Conservation (phyloP, 2,888 invertebrate genomes). For the Scaptomyza flava region DNA sequence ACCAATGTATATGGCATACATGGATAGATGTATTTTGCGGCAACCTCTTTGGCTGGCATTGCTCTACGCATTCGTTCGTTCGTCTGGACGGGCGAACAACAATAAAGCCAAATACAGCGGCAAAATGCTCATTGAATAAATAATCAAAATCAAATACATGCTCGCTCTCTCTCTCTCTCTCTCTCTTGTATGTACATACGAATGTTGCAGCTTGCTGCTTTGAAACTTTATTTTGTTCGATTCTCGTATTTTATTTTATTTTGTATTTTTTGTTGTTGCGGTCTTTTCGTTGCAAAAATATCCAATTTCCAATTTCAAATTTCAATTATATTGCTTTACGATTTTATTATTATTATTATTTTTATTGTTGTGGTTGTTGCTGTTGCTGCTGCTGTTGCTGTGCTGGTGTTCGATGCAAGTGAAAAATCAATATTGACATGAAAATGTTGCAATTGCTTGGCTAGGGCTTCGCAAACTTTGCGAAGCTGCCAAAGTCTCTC, state of each 20-base stretch:
- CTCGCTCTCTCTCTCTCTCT: too few species aligned
- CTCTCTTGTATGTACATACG: conserved; percentile 8
- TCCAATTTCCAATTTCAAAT: conserved; percentile 77
- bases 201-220: conserved; percentile 26
- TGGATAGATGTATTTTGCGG: conserved; percentile 14
- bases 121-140: conserved; percentile 75
- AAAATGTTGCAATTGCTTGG: conserved; percentile 51
- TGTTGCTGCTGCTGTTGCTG: conserved; percentile 32
- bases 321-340: conserved; percentile 76
- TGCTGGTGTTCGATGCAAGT: conserved; percentile 42
- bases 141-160: conserved; percentile 63
- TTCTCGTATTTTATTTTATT: conserved; percentile 10
- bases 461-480: conserved; percentile 23
- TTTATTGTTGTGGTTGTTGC: conserved; percentile 54
- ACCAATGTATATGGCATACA: conserved; percentile 61
- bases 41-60: conserved; percentile 31
- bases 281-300: conserved; percentile 64
- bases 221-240: conserved; percentile 47
- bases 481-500: conserved; percentile 12
- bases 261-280: conserved; percentile 41
- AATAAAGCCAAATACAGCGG: conserved; percentile 65
- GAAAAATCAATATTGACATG: conserved; percentile 75
- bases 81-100: conserved; percentile 60
- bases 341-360: conserved; percentile 55
- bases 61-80: conserved; percentile 13